Evolutionary conservation across 2,888 invertebrate genomes (phyloP).

Genomic region (Troides aeacus): DNA sequence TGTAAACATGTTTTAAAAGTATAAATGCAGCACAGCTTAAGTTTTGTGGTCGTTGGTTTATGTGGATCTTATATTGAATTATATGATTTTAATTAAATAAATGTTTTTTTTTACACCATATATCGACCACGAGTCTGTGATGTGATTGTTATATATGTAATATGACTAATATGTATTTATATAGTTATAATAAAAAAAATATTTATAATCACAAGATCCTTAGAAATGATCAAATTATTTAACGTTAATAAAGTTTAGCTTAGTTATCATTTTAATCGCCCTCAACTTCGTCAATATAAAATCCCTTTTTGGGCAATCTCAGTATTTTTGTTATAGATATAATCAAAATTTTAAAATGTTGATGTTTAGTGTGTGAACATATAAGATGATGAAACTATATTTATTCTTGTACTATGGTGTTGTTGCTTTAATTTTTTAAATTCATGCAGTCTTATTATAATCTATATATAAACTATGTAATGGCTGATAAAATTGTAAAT

Average conservation of each 20-base stretch:
- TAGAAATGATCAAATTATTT: background rate
- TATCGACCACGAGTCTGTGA: background rate
- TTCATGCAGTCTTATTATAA: no score
- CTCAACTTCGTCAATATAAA: background rate
- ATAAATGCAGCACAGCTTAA: no score
- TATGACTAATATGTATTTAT: background rate
- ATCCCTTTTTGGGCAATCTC: background rate
- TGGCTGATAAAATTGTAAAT: conserved; percentile 4
- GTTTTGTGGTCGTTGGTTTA: no score
- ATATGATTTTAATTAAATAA: no score
- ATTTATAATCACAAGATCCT: background rate
- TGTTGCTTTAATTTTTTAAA: background rate
- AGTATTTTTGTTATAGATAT: background rate
- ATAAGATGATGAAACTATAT: background rate
- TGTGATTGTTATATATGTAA: background rate
- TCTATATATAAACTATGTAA: no score
- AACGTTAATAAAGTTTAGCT: background rate
- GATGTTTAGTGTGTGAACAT: background rate
- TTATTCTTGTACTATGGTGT: background rate
- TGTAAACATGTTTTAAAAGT: no score
- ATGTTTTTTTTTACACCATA: background rate
- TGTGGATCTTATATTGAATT: no score
- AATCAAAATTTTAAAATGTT: background rate
- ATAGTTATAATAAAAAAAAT: background rate
- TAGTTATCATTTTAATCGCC: background rate